Evolutionary conservation across 2,888 invertebrate species (phyloP), one percentile per base, ranked within the genome.

Genomic region (Morpho achilles): DNA sequence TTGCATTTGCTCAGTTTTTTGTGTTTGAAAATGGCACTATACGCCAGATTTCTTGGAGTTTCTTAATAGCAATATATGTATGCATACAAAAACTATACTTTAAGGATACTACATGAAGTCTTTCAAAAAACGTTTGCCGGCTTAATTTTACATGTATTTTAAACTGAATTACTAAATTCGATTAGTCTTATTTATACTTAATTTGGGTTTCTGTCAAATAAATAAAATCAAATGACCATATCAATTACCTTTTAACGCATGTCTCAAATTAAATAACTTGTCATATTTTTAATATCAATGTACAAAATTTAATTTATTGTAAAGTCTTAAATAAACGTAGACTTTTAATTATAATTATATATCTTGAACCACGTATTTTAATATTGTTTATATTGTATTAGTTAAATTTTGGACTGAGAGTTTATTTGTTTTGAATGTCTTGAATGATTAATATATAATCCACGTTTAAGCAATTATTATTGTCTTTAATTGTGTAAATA

Each of bases 401-500:
- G 69, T 70, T 59, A 65, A 67, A 65, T 66, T 67, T 69, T 72
- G 69, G 74, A 75, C 70, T 73, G 75, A 75, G 63, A 49, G 10
- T 9, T 16, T 49, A 44, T 49, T 39, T 43, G 44, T 16, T 32
- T 22, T 41, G 48, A 22, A 53, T 53, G 10, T 57, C 49, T 50
- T 49, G 52, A 56, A 7, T 50, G 48, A 44, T 77, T 67, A 74
- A 69, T 77, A 74, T 77, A 79, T 42, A 61, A 56, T 56, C 50
- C 46, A 58, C 59, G 52, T 62, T 32, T 55, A 50, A 55, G 50
- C 44, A 50, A 55, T 60, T 62, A 39, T 51, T 53, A 48, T 53
- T 75, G 64, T 79, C 74, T 87, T 80, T 87, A 82, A 76, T 76
- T 77, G 79, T 84, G 87, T 84, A 82, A 82, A 84, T 84, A 87